Base-by-base conservation (phyloP, 37 sponge, comb jelly and placozoan genomes). In the Bolinopsis microptera region DNA sequence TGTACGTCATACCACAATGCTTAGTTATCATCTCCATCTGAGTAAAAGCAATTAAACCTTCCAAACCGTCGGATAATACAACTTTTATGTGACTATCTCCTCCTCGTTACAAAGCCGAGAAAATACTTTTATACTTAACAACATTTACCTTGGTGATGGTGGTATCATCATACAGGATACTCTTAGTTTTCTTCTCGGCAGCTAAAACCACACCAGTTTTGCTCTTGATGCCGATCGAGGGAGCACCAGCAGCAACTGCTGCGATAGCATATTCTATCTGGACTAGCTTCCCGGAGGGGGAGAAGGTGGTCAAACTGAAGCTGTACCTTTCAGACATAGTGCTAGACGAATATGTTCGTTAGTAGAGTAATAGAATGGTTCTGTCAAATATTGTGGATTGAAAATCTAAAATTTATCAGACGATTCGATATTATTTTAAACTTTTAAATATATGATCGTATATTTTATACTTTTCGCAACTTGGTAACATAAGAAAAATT, bases 241-340 rank as follows among this genome's bases (percentile, higher is more conserved):
- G 99, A 3, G 96, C 95, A 5, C 99, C 99, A 23, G 94, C 95
- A 30, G 96, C 96, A 31, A 98, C 99, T 39, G 99, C 99, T 33
- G 96, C 94, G 35, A 98, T 92, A 32, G 99, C 99, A 93, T 98
- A 98, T 76, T 98, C 99, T 8, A 98, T 97, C 90, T 98, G 99
- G 18, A 98, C 97, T 70, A 98, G 93, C 93, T 98, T 98, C 0
- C 99, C 99, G 28, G 99, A 97, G 1, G 99, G 99, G 61, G 97
- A 97, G 94, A 98, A 98, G 25, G 99, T 98, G 0, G 99, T 98
- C 30, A 98, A 94, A 97, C 96, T 96, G 95, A 95, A 96, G 67
- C 96, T 97, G 93, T 98, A 98, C 80, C 95, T 93, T 76, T 97
- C 99, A 0, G 97, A 94, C 97, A 97, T 96, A 40, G 32, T 69